Evolutionary conservation across 1,140 invertebrate species (phyloP).

Genomic region (Pristionchus pacificus): DNA sequence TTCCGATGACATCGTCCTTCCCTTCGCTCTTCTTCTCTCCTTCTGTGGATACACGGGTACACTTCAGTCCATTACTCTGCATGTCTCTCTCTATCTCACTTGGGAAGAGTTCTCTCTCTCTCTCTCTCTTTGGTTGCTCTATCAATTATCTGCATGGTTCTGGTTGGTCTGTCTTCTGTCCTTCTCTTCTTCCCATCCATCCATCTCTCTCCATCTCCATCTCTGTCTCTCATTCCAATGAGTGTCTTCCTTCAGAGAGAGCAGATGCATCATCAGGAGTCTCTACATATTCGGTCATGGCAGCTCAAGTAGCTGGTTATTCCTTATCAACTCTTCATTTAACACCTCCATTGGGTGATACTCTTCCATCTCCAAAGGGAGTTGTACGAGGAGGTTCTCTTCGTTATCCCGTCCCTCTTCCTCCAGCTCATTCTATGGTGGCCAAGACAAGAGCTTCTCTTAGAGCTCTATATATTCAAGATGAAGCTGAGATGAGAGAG

Average conservation of each 20-base stretch:
- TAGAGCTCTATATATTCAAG: background rate
- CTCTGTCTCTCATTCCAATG: background rate
- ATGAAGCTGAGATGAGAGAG: conserved; percentile 13
- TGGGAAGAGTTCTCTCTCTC: conserved; percentile 3
- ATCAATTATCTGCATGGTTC: background rate
- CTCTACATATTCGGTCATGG: conserved; percentile 18
- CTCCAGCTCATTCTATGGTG: background rate
- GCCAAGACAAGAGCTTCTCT: background rate
- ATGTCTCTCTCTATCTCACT: no score
- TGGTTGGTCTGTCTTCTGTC: background rate
- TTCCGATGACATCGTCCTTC: no score
- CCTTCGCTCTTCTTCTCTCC: no score
- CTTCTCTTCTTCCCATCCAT: background rate
- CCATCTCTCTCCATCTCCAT: background rate
- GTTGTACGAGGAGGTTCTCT: conserved; percentile 3
- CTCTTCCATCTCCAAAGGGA: conserved; percentile 6
- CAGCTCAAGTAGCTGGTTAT: conserved; percentile 15
- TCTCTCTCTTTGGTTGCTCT: background rate
- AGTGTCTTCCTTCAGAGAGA: conserved; percentile 8
- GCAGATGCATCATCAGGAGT: conserved; percentile 8
- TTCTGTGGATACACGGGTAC: no score
- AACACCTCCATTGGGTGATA: conserved; percentile 1
- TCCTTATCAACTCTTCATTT: conserved; percentile 7
- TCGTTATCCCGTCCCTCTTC: conserved; percentile 9
- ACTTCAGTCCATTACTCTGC: no score